Evolutionary conservation across 2,797 vertebrate genomes (phyloP).

Genomic region (Pogoniulus pusillus): DNA sequence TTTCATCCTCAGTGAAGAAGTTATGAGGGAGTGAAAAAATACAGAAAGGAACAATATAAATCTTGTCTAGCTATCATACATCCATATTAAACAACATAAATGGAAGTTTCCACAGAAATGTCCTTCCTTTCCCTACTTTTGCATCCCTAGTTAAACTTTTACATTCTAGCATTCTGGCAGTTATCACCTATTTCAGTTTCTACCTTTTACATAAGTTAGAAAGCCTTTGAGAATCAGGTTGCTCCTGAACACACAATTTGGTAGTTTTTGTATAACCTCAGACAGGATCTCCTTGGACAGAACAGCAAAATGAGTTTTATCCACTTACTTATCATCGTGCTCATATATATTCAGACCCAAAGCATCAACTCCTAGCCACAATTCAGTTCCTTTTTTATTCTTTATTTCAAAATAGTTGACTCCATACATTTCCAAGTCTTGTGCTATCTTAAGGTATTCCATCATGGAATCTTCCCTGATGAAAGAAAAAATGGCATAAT

Average conservation of each 20-base stretch:
- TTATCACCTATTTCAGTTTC: background rate
- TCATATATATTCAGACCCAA: constrained; percentile 98
- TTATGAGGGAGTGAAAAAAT: background rate
- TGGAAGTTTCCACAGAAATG: background rate
- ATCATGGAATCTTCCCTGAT: constrained; percentile 97
- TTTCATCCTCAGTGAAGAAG: background rate
- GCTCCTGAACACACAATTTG: background rate
- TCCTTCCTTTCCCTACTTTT: background rate
- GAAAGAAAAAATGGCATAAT: constrained; percentile 41
- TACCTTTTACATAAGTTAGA: background rate
- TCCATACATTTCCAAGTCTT: constrained; percentile 98
- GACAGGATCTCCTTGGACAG: background rate
- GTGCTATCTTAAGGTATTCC: constrained; percentile 98
- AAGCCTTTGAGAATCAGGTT: background rate
- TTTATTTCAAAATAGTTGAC: constrained; percentile 99
- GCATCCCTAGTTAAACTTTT: background rate
- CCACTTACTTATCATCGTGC: constrained; percentile 94
- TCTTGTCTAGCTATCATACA: background rate
- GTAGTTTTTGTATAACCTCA: background rate
- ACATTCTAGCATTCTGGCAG: background rate
- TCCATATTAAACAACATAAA: background rate
- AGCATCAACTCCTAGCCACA: constrained; percentile 96
- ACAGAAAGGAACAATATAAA: background rate
- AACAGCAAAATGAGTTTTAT: background rate
- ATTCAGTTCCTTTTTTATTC: constrained; percentile 97